A percentile compares a stretch with the other conserved stretches of the same genome.
Evolutionary conservation across 2,113 vertebrate genomes (phyloP).

Genomic region (Lethenteron camtschaticum): DNA sequence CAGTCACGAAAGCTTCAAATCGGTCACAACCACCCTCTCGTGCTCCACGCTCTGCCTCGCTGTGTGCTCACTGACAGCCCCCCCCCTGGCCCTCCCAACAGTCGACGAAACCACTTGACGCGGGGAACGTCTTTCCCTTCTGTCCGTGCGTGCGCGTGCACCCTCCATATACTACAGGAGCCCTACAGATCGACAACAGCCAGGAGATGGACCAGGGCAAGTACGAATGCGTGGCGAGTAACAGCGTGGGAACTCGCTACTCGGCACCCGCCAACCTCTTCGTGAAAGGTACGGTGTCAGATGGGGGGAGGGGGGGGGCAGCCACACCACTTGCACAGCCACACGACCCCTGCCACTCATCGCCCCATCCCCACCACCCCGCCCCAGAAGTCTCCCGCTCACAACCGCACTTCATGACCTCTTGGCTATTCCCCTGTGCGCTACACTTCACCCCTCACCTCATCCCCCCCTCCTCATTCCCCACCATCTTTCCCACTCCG

Average conservation of each 20-base stretch:
- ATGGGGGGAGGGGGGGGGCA: neutral
- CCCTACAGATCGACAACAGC: slow-evolving; percentile 88
- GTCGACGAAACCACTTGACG: no score
- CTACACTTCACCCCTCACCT: no score
- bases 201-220: slow-evolving; percentile 97
- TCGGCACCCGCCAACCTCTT: slow-evolving; percentile 88
- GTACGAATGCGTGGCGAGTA: slow-evolving; percentile 87
- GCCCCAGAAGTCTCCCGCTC: slow-evolving; percentile 13
- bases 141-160: no score
- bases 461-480: no score
- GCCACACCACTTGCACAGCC: slow-evolving; percentile 5
- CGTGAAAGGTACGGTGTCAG: slow-evolving; percentile 59
- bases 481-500: no score
- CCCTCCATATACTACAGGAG: slow-evolving; percentile 29
- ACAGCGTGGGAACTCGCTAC: slow-evolving; percentile 79
- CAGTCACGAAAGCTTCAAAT: no score
- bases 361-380: slow-evolving; percentile 11
- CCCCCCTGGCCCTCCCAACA: no score
- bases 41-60: no score
- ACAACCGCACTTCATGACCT: slow-evolving; percentile 9
- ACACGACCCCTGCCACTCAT: neutral
- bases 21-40: no score
- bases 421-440: no score
- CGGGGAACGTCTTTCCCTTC: no score
- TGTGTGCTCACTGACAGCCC: no score